Base-by-base conservation (phyloP, 2,113 vertebrate species). In the Sapayoa aenigma region DNA sequence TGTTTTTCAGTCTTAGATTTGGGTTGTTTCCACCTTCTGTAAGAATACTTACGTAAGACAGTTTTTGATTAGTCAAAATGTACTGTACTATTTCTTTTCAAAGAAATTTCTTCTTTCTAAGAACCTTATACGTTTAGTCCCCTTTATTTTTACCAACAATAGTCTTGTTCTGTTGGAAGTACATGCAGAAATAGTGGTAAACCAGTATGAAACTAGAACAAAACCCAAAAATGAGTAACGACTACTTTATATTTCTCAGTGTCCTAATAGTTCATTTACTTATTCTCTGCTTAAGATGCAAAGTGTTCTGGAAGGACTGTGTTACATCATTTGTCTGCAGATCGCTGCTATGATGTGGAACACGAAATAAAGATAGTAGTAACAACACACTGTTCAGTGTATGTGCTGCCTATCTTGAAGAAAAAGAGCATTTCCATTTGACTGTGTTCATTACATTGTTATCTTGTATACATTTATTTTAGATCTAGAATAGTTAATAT, bases 151-250 rank as follows among this genome's bases (percentile, higher is more conserved):
- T 55, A 49, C 33, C 9, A 35, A 1, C 5, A 59, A 6, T 41
- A n/a, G 10, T 63, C 31, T 59, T 28, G 17, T 52, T 74, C 24
- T 46, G 58, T 62, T 33, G 20, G 14, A 84, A 62, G 19, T 59
- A 23, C 42, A 67, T 16, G 24, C 50, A 71, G 12, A 50, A 53
- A 53, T 20, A 52, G 13, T 12, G 6, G 53, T 86, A 68, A 60
- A 12, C 10, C 22, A 44, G 12, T 52, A 41, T 59, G 13, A 94
- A 80, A 49, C 9, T 52, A 44, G 74, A 58, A 52, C 8, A 65
- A 76, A 68, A 11, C 0, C 2, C 2, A 14, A 59, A 89, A 62
- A 60, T 4, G 0, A 55, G 15, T 44, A 46, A 27, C n/a, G 17
- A 6, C 4, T 81, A 23, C 14, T 5, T 44, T 74, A 23, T 66